Evolutionary conservation across 2,797 vertebrate genomes (phyloP).

Genomic region (Darevskia mixta): DNA sequence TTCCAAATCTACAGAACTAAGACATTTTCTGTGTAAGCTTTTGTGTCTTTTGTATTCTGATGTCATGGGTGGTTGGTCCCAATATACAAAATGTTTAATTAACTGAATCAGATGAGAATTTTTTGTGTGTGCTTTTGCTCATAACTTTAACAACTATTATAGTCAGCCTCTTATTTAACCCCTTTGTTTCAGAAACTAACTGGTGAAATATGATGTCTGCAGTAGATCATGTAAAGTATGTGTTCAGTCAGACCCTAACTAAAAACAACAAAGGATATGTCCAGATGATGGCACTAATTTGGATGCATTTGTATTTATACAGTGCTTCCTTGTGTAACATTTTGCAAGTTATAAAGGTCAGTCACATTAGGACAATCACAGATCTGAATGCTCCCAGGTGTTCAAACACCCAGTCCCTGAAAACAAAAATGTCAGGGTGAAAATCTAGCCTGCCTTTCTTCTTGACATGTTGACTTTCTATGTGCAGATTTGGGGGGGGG

Average conservation of each 20-base stretch:
- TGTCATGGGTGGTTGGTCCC: slow-evolving; percentile 16
- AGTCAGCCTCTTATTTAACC: not conserved
- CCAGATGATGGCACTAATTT: not conserved
- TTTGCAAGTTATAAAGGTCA: not conserved
- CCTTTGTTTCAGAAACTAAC: not conserved
- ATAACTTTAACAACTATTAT: not conserved
- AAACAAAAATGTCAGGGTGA: not conserved
- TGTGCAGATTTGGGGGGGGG: not conserved
- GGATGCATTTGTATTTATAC: not conserved
- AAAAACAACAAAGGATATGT: not conserved
- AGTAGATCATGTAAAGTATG: not conserved
- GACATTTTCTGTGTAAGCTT: slow-evolving; percentile 47
- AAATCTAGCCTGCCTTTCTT: not conserved
- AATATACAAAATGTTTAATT: not conserved
- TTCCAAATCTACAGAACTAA: slow-evolving; percentile 49
- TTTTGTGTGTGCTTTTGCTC: not conserved
- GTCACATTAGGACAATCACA: not conserved
- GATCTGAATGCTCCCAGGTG: not conserved
- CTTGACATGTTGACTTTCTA: not conserved
- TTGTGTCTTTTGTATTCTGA: slow-evolving; percentile 1
- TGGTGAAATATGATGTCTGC: not conserved
- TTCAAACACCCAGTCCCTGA: not conserved
- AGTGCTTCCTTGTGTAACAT: not conserved
- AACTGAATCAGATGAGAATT: not conserved
- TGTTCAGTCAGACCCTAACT: not conserved